phyloP scores from a whole-genome alignment of 2,888 invertebrate genomes.

The Brachyopa scutellaris region DNA sequence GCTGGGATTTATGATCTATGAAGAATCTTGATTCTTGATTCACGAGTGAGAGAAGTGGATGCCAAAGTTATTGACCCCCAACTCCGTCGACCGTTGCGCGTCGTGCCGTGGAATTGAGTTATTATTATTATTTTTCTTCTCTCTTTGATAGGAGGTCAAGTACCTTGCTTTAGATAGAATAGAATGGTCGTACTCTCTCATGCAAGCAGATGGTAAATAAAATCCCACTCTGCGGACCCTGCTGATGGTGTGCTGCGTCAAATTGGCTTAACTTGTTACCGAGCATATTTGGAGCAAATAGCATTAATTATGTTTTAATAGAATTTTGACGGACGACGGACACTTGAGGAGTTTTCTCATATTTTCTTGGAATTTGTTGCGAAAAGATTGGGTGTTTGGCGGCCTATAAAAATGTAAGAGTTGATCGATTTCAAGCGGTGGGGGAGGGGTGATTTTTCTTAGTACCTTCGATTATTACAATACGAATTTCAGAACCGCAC shows the following conservation, averaged over 20 bases:
- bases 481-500: too few species aligned
- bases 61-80: slow-evolving; percentile 43
- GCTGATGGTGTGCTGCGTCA: slow-evolving; percentile 1
- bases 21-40: neutral
- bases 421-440: too few species aligned
- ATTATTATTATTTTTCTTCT: slow-evolving; percentile 34
- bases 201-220: too few species aligned
- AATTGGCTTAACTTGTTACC: slow-evolving; percentile 15
- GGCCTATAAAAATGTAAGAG: too few species aligned
- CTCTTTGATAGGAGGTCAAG: slow-evolving; percentile 52
- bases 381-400: too few species aligned
- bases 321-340: slow-evolving; percentile 34
- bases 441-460: too few species aligned
- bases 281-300: slow-evolving; percentile 33
- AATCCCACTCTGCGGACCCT: too few species aligned
- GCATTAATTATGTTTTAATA: slow-evolving; percentile 48
- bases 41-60: neutral
- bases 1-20: slow-evolving; percentile 41
- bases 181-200: slow-evolving; percentile 25
- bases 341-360: slow-evolving; percentile 7
- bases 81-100: neutral
- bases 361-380: slow-evolving; percentile 14
- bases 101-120: slow-evolving; percentile 50
- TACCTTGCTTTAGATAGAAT: slow-evolving; percentile 51
- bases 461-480: too few species aligned